Conservation (phyloP, 1,140 invertebrate genomes). For the Acyrthosiphon pisum region DNA sequence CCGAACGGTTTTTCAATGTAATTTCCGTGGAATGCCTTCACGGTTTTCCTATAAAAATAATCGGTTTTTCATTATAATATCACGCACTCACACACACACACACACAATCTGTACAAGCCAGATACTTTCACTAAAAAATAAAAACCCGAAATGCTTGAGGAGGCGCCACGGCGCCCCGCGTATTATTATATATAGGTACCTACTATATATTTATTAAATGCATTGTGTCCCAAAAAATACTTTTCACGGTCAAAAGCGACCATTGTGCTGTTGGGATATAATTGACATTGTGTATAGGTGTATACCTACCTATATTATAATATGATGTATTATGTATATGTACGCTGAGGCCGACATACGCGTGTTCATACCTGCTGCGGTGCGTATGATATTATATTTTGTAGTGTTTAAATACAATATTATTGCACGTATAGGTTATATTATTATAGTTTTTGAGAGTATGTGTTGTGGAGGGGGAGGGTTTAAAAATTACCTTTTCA, state of each 20-base stretch:
- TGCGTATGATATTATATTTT: background rate
- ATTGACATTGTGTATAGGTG: conserved; percentile 24
- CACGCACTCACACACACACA: background rate
- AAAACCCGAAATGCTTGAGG: background rate
- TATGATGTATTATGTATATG: conserved; percentile 4
- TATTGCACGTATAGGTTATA: background rate
- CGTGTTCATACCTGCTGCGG: background rate
- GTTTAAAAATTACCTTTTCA: background rate
- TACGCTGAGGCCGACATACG: background rate
- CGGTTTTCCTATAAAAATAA: conserved; percentile 17
- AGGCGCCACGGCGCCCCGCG: conserved; percentile 11
- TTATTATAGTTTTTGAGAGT: background rate
- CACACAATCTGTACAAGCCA: background rate
- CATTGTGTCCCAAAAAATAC: conserved; percentile 12
- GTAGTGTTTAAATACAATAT: background rate
- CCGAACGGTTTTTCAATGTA: background rate
- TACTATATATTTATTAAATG: background rate
- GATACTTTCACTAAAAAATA: conserved; percentile 34
- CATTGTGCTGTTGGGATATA: conserved; percentile 22
- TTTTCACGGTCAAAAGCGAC: conserved; percentile 46
- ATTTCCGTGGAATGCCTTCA: conserved; percentile 23
- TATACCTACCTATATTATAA: background rate
- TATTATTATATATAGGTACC: background rate
- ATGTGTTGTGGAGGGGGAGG: background rate
- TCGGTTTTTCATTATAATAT: conserved; percentile 6